Evolutionary conservation across 2,888 invertebrate genomes (phyloP), one percentile per base, ranked within the genome.

Genomic region (Megamerina dolium): DNA sequence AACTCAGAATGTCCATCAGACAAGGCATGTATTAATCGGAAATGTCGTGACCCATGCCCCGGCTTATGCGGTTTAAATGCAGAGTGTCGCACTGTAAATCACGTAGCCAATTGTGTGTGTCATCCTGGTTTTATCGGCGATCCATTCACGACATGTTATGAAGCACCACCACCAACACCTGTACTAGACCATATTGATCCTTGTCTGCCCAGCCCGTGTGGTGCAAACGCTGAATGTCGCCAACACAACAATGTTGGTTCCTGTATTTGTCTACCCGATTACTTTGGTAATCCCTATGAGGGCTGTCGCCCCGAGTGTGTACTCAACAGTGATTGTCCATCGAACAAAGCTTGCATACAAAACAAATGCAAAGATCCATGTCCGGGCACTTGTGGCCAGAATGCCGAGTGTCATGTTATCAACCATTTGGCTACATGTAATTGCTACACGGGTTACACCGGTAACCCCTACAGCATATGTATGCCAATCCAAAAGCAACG

Each of bases 301-400:
- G 81, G 81, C 12, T 89, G 89, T 60, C 78, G 82, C 51, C 87
- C 87, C 1, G 88, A 89, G 72, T 90, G 90, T 64, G 74, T 84
- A 29, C 74, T 85, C 35, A 87, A 85, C 66, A 80, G 83, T 2
- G 89, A 90, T 63, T 90, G 89, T 63, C 72, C 82, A 9, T 80
- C 80, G 37, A 78, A 83, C 61, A 71, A 76, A 57, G 85, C 87
- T 10, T 88, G 87, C 60, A 76, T 82, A 17, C 80, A 83, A 66
- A 80, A 81, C 59, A 85, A 84, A 73, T 87, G 87, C 63, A 75
- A 77, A 52, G 85, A 90, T 69, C 90, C 90, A 3, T 90, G 90
- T 56, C 81, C 81, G 2, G 85, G 84, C 29, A 79, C 79, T 6
- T 87, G 87, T 60, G 87, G 85, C 13, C 67, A 78, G 46, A 83